Percentiles rank a stretch among this genome's conserved stretches.
Conservation (phyloP, 2,797 vertebrate genomes). For the Chaetophractus vellerosus region DNA sequence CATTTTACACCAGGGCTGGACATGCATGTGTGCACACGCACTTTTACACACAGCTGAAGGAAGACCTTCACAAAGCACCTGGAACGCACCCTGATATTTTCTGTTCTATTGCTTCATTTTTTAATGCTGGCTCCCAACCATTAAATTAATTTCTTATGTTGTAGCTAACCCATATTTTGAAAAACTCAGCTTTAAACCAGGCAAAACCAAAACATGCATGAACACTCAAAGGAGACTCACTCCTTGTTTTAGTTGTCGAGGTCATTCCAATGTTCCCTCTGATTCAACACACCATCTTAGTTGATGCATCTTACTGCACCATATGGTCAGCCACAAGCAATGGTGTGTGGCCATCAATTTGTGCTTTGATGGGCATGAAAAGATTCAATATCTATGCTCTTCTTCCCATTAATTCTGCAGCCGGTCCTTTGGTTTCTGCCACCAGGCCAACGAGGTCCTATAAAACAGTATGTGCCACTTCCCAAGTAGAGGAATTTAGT, state of each 20-base stretch:
- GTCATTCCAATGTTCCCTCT: too few species aligned
- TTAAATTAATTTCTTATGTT: not conserved
- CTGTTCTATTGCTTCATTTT: not conserved
- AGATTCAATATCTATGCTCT: too few species aligned
- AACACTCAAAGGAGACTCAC: not conserved
- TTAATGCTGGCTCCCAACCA: not conserved
- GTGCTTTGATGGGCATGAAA: not conserved
- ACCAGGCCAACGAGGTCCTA: not conserved
- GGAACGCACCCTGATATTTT: not conserved
- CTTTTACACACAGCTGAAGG: not conserved
- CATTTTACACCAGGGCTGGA: not conserved
- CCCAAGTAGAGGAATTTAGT: not conserved
- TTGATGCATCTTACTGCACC: rapidly evolving
- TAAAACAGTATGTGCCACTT: not conserved
- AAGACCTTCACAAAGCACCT: not conserved
- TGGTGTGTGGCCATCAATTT: rapidly evolving
- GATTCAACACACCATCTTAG: not conserved
- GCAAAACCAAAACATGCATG: not conserved
- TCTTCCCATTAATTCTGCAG: not conserved
- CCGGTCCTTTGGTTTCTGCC: too few species aligned
- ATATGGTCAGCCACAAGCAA: not conserved
- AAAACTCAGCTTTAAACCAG: slow-evolving; percentile 8
- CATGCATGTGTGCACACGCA: not conserved
- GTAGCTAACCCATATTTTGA: not conserved
- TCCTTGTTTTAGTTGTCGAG: not conserved